Base-by-base conservation (phyloP, 1,140 invertebrate species). In the Cheumatopsyche charites region DNA sequence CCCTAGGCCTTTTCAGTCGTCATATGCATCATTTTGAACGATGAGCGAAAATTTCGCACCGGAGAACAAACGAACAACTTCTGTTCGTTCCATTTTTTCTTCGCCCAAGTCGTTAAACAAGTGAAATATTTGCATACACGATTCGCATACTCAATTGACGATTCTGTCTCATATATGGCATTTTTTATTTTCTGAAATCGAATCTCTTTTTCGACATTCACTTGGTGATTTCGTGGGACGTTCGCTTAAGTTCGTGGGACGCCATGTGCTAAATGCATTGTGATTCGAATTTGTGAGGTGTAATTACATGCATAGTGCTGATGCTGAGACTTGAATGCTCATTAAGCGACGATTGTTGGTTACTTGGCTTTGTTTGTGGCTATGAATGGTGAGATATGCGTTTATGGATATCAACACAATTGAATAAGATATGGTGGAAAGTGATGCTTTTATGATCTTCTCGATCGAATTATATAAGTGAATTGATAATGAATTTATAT, bases 51-150 rank as follows among this genome's bases (percentile, higher is more conserved):
- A 36, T 36, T 36, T 36, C 29, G 29, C 29, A 36, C 29, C 29
- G 29, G 3, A 36, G 13, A 47, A 47, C 15, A 47, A 47, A 47
- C 43, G 15, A 13, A 47, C 43, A 25, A 58, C 21, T 58, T 25
- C 55, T 25, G 55, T 58, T 58, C 21, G 23, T 58, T 21, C 21
- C 6, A 17, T 52, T 19, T 52, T 17, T 52, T 52, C 19, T 17
- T n/a, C 19, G 47, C 19, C 19, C 6, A 58, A 58, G 55, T 58
- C 55, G n/a, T 58, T 58, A 58, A 58, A 58, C 55, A 26, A 58
- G 23, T 58, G n/a, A 58, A 58, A 58, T 58, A 58, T 58, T 58
- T 58, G 23, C 55, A n/a, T 12, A 58, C n/a, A 17, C 21, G 55
- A 58, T 58, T 58, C 25, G 55, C 55, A 13, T 19, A 26, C 17